Conservation (phyloP, 2,113 vertebrate species). For the Lepus europaeus region DNA sequence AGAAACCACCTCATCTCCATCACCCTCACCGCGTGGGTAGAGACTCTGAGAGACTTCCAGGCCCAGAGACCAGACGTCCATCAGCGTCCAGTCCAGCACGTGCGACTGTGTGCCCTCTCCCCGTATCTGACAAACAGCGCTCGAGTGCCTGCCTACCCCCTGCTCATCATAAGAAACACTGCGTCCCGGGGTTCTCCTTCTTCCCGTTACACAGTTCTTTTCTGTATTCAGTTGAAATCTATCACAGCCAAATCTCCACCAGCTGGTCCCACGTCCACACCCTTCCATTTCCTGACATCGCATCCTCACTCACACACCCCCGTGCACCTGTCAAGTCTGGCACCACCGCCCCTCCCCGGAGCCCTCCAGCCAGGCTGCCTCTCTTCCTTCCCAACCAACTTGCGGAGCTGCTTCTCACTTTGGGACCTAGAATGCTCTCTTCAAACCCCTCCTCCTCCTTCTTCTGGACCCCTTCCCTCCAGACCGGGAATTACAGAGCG, state of each 20-base stretch:
- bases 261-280: conserved; percentile 54
- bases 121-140: neutral
- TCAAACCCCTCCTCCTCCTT: neutral
- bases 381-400: neutral
- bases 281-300: conserved; percentile 16
- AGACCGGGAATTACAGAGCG: conserved; percentile 10
- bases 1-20: neutral
- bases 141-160: neutral
- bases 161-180: neutral
- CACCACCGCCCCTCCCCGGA: neutral
- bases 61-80: neutral
- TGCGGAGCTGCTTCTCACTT: neutral
- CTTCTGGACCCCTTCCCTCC: neutral
- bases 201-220: neutral
- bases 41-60: neutral
- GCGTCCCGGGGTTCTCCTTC: neutral
- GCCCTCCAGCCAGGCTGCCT: neutral
- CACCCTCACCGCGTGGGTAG: neutral
- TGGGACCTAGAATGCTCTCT: neutral
- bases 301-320: neutral
- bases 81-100: neutral
- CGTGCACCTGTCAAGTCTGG: conserved; percentile 5
- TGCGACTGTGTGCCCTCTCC: neutral
- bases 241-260: conserved; percentile 37
- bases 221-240: conserved; percentile 41